Evolutionary conservation across 2,888 invertebrate species (phyloP).

Genomic region (Catonia carolina): DNA sequence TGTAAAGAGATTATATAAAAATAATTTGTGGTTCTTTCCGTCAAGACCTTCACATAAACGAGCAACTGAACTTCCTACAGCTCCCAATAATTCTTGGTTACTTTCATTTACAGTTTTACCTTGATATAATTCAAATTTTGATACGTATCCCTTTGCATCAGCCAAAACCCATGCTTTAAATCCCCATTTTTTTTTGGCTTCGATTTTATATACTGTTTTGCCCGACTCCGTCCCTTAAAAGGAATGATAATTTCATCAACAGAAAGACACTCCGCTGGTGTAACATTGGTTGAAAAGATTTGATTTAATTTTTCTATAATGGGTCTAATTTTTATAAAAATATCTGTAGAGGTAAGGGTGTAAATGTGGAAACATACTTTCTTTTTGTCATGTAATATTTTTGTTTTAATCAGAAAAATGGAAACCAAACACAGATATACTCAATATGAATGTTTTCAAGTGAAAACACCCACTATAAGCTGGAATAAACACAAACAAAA

Average conservation of each 20-base stretch:
- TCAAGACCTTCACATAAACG: neutral
- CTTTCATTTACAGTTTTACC: neutral
- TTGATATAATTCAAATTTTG: slow-evolving; percentile 31
- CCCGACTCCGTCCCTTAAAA: slow-evolving; percentile 30
- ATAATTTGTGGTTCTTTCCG: neutral
- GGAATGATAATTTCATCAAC: slow-evolving; percentile 31
- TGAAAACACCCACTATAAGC: no score
- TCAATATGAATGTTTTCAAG: no score
- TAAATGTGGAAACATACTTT: no score
- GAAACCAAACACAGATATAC: no score
- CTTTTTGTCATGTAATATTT: no score
- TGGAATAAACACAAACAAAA: no score
- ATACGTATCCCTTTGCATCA: slow-evolving; percentile 26
- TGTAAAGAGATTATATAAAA: slow-evolving; percentile 4
- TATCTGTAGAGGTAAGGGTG: no score
- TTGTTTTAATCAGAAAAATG: no score
- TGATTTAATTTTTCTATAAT: slow-evolving; percentile 22
- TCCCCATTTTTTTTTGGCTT: slow-evolving; percentile 28
- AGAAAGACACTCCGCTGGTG: slow-evolving; percentile 25
- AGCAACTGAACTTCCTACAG: slow-evolving; percentile 7
- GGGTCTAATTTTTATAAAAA: slow-evolving; percentile 26
- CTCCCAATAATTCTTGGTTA: slow-evolving; percentile 3
- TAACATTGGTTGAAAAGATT: slow-evolving; percentile 21
- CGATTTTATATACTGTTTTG: slow-evolving; percentile 29
- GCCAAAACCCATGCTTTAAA: slow-evolving; percentile 30